A percentile compares a stretch with the other conserved stretches of the same genome.
Conservation (phyloP, 2,888 invertebrate species). For the Polymixis lichenea region DNA sequence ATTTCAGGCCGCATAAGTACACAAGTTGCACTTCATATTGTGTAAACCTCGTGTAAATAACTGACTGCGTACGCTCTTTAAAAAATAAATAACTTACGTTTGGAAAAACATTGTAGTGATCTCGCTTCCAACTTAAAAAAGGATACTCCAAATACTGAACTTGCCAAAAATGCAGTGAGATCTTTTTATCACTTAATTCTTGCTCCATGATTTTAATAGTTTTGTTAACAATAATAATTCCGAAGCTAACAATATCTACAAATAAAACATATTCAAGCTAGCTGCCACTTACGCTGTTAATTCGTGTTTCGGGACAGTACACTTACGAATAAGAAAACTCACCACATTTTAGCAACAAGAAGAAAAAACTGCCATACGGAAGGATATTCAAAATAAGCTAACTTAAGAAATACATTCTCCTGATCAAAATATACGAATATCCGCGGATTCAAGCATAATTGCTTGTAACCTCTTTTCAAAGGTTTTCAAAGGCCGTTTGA, state of each 20-base stretch:
- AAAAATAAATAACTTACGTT: too few relatives aligned
- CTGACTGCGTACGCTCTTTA: too few relatives aligned
- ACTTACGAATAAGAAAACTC: not conserved
- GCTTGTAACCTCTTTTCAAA: slow-evolving; percentile 68
- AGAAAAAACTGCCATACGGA: not conserved
- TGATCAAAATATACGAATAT: slow-evolving; percentile 49
- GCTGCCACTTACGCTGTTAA: not conserved
- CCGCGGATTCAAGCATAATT: slow-evolving; percentile 60
- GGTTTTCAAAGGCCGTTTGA: slow-evolving; percentile 67
- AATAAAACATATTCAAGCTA: not conserved
- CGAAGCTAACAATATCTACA: not conserved
- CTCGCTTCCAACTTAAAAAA: too few relatives aligned
- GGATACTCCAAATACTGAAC: too few relatives aligned
- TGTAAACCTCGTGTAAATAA: too few relatives aligned
- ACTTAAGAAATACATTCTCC: slow-evolving; percentile 31
- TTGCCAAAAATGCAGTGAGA: too few relatives aligned
- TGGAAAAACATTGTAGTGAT: too few relatives aligned
- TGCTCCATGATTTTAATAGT: not conserved
- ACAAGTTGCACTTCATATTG: too few relatives aligned
- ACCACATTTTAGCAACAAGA: not conserved
- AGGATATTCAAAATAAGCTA: slow-evolving; percentile 24
- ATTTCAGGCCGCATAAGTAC: too few relatives aligned
- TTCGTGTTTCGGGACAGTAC: not conserved
- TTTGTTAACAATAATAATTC: not conserved
- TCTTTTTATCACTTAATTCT: not conserved